Evolutionary conservation across 1,140 invertebrate species (phyloP).

Genomic region (Gonatopus flavifemur): DNA sequence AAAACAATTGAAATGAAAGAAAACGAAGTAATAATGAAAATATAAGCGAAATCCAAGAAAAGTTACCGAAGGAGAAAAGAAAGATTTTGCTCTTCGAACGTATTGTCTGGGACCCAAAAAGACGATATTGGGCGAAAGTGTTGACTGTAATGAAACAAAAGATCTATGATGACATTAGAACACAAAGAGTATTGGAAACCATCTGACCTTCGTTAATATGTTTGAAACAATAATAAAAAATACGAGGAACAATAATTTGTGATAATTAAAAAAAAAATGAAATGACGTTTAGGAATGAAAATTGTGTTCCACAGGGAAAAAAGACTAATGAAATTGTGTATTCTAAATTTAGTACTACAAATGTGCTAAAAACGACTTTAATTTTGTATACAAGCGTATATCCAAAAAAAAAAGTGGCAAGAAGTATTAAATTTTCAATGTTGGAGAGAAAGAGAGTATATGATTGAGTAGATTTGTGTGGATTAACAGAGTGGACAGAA

Average conservation of each 20-base stretch:
- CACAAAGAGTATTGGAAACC: conserved; percentile 31
- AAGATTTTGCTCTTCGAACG: conserved; percentile 28
- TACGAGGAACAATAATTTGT: conserved; percentile 58
- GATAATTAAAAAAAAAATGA: conserved; percentile 48
- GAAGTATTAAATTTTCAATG: conserved; percentile 49
- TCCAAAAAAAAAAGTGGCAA: conserved; percentile 35
- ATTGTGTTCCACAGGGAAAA: conserved; percentile 54
- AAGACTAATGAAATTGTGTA: conserved; percentile 47
- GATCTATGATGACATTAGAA: conserved; percentile 29
- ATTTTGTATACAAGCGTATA: conserved; percentile 49
- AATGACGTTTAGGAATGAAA: conserved; percentile 49
- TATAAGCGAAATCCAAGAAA: conserved; percentile 34
- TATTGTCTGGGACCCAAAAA: conserved; percentile 23
- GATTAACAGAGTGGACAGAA: too few relatives aligned
- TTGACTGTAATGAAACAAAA: conserved; percentile 34
- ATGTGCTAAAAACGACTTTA: conserved; percentile 50
- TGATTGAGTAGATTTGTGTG: too few relatives aligned
- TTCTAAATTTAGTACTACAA: conserved; percentile 51
- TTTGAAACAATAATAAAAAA: conserved; percentile 45
- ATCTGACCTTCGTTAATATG: conserved; percentile 35
- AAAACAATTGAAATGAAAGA: too few relatives aligned
- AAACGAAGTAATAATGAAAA: too few relatives aligned
- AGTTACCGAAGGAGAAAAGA: conserved; percentile 36
- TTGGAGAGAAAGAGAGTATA: too few relatives aligned
- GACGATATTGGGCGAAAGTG: conserved; percentile 21